Conservation (phyloP, 2,113 vertebrate species). For the Asarcornis scutulata region DNA sequence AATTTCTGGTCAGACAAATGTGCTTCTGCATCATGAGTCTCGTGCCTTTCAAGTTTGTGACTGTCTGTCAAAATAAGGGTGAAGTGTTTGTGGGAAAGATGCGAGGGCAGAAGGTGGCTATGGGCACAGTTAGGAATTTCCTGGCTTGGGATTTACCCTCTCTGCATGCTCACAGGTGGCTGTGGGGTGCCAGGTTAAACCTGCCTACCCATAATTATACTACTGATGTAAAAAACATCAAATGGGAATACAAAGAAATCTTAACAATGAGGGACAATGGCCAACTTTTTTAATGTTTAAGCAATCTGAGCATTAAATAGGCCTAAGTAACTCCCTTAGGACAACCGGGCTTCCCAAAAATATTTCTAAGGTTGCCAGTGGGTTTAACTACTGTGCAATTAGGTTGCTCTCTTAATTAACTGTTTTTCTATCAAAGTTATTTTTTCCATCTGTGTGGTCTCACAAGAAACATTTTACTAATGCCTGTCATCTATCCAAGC, state of each 20-base stretch:
- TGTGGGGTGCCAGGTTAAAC: not conserved
- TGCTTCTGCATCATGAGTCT: no score
- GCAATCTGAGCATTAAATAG: not conserved
- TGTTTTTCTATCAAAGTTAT: not conserved
- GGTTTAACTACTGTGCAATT: not conserved
- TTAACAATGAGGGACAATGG: not conserved
- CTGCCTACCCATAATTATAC: not conserved
- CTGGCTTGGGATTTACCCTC: not conserved
- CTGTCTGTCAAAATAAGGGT: not conserved
- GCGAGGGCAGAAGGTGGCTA: not conserved
- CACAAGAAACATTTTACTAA: not conserved
- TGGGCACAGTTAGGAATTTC: not conserved
- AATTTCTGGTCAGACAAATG: no score
- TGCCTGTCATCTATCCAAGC: not conserved
- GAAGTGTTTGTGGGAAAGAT: not conserved
- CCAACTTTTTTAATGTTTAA: not conserved
- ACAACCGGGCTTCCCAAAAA: accelerated
- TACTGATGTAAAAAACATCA: accelerated
- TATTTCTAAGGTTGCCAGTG: not conserved
- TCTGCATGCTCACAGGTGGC: not conserved
- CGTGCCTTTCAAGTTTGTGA: not conserved
- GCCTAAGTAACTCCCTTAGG: not conserved
- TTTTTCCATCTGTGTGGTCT: not conserved
- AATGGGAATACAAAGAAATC: not conserved
- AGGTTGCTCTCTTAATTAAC: not conserved